A percentile compares a stretch with the other conserved stretches of the same genome.
Evolutionary conservation across 2,888 invertebrate genomes (phyloP).

Genomic region (Pollenia amentaria): DNA sequence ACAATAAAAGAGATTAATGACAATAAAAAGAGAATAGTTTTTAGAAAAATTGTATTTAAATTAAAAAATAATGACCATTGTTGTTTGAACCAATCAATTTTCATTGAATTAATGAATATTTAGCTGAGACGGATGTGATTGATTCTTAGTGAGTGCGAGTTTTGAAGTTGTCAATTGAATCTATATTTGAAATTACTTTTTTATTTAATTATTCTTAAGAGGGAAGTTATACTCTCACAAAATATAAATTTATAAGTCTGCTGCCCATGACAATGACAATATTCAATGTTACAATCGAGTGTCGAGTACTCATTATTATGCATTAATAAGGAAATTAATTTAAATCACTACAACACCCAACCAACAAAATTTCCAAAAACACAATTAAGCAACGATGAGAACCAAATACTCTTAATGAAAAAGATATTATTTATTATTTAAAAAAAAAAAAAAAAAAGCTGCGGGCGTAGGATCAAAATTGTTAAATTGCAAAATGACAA

Average conservation of each 20-base stretch:
- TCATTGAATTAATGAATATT: conserved; percentile 4
- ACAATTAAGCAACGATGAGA: conserved; percentile 77
- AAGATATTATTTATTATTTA: conserved; percentile 47
- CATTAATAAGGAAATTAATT: conserved; percentile 83
- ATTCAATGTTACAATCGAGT: conserved; percentile 43
- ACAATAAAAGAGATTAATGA: conserved; percentile 8
- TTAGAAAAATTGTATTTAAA: conserved; percentile 23
- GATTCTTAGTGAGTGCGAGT: conserved; percentile 2
- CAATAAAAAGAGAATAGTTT: conserved; percentile 14
- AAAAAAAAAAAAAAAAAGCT: conserved; percentile 76
- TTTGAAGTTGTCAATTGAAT: conserved; percentile 30
- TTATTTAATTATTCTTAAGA: conserved; percentile 58
- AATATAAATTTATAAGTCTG: conserved; percentile 25
- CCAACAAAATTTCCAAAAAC: conserved; percentile 15
- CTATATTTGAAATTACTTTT: conserved; percentile 31
- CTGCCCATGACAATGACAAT: conserved; percentile 51
- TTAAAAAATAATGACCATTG: conserved; percentile 58
- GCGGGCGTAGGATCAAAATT: conserved; percentile 80
- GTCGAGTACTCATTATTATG: conserved; percentile 38
- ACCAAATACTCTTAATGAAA: conserved; percentile 74
- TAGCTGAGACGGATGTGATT: conserved; percentile 49
- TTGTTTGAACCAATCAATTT: conserved; percentile 61
- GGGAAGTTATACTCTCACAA: conserved; percentile 50
- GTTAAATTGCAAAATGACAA: conserved; percentile 69
- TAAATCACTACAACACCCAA: conserved; percentile 79